Evolutionary conservation across 2,797 vertebrate genomes (phyloP).

Genomic region (Phrynocephalus forsythii): DNA sequence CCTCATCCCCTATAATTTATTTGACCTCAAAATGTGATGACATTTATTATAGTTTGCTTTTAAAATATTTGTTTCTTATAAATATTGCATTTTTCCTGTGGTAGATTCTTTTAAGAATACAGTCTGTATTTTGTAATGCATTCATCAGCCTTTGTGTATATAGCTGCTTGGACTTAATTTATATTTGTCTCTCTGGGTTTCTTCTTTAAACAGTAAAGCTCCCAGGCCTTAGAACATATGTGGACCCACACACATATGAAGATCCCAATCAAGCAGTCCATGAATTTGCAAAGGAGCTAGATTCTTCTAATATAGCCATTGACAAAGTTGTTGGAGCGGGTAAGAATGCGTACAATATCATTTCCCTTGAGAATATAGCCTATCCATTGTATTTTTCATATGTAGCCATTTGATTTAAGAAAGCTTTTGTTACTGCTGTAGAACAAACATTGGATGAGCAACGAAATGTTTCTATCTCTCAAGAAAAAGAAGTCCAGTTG

Average conservation of each 20-base stretch:
- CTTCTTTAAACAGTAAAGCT: slow-evolving; percentile 86
- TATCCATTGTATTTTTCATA: neutral
- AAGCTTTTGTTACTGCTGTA: neutral
- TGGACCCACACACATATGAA: slow-evolving; percentile 97
- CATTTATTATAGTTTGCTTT: slow-evolving; percentile 2
- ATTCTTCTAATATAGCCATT: slow-evolving; percentile 92
- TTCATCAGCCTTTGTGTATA: slow-evolving; percentile 34
- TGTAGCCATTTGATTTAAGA: neutral
- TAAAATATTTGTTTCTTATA: slow-evolving; percentile 9
- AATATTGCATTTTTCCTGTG: neutral
- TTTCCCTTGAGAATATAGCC: neutral
- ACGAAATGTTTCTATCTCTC: no score
- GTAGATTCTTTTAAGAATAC: slow-evolving; percentile 26
- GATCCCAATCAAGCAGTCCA: slow-evolving; percentile 97
- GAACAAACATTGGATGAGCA: neutral
- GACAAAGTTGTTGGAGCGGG: slow-evolving; percentile 99
- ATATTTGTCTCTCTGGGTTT: slow-evolving; percentile 30
- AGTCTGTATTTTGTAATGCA: slow-evolving; percentile 23
- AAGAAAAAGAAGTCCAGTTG: no score
- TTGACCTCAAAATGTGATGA: neutral
- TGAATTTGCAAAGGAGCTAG: slow-evolving; percentile 96
- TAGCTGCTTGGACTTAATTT: neutral
- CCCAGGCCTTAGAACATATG: slow-evolving; percentile 93
- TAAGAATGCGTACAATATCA: slow-evolving; percentile 65
- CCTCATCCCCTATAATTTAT: neutral